Percentiles rank a stretch among this genome's conserved stretches.
Conservation (phyloP, 2,888 invertebrate species). For the Aspidiotus destructor region DNA sequence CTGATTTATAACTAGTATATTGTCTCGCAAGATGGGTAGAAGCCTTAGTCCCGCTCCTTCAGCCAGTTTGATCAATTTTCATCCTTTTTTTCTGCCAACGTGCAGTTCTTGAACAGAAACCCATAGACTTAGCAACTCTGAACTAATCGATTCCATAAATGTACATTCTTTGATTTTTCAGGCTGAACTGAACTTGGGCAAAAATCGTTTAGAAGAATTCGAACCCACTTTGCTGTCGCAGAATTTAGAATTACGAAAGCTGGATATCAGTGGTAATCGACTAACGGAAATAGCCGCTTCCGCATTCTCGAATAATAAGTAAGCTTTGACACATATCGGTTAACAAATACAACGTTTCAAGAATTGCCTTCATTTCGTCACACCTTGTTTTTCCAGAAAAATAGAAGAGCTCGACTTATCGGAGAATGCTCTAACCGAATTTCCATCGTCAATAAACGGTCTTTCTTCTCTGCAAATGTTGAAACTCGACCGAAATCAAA, state of each 20-base stretch:
- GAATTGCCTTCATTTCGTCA: not conserved
- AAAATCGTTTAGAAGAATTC: conserved; percentile 63
- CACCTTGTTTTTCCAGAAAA: conserved; percentile 43
- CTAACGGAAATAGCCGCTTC: conserved; percentile 46
- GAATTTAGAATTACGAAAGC: conserved; percentile 51
- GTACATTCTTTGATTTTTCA: conserved; percentile 13
- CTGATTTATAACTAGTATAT: no score
- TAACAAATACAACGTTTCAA: not conserved
- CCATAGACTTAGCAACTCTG: no score
- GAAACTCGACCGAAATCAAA: conserved; percentile 68
- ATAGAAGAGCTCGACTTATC: conserved; percentile 67
- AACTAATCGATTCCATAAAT: no score
- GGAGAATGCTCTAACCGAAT: conserved; percentile 61
- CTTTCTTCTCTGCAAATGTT: conserved; percentile 59
- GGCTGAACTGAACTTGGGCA: conserved; percentile 58
- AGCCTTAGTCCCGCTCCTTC: no score
- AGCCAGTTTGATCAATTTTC: no score
- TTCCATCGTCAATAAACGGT: conserved; percentile 61
- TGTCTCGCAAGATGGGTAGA: no score
- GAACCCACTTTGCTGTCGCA: conserved; percentile 59
- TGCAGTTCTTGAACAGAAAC: no score
- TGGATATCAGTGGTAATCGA: conserved; percentile 68
- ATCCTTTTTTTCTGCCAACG: no score
- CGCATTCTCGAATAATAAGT: conserved; percentile 46
- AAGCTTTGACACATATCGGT: conserved; percentile 27